These are phyloP conservation scores for Gallinago nigripennis DNA, from an alignment of 2,797 vertebrate species.

Conservation along the genomic window DNA sequence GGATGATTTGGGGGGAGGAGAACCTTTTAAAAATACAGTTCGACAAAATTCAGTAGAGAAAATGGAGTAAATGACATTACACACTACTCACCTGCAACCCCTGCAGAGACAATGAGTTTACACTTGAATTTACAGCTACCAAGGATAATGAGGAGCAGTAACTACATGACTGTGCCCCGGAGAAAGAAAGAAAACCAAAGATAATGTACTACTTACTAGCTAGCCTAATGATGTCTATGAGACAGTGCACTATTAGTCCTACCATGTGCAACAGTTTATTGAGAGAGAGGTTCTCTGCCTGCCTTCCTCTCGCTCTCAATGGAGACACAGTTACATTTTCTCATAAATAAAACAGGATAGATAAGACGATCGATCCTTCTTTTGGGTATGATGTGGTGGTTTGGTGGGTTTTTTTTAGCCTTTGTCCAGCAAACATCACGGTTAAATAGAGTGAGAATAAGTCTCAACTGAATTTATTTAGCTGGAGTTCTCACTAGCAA, in stretches of 20 bases:
- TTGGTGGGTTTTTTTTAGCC: background rate
- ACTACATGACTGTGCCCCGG: constrained; percentile 17
- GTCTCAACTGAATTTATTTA: constrained; percentile 25
- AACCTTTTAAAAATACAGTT: background rate
- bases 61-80: background rate
- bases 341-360: background rate
- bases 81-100: constrained; percentile 21
- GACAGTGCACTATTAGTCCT: background rate
- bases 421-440: background rate
- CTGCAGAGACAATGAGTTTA: constrained; percentile 55
- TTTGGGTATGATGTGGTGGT: background rate
- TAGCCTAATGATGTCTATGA: constrained; percentile 35
- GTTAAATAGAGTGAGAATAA: background rate
- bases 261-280: constrained; percentile 30
- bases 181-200: constrained; percentile 50
- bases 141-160: constrained; percentile 38
- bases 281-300: background rate
- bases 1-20: background rate
- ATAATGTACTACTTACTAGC: constrained; percentile 26
- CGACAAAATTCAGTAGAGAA: background rate
- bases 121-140: constrained; percentile 16
- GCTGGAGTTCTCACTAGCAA: constrained; percentile 27
- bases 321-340: background rate
- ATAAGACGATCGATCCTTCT: background rate
- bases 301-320: background rate